Evolutionary conservation across 2,797 vertebrate genomes (phyloP), one percentile per base, ranked within the genome.

Genomic region (Buphagus erythrorhynchus): DNA sequence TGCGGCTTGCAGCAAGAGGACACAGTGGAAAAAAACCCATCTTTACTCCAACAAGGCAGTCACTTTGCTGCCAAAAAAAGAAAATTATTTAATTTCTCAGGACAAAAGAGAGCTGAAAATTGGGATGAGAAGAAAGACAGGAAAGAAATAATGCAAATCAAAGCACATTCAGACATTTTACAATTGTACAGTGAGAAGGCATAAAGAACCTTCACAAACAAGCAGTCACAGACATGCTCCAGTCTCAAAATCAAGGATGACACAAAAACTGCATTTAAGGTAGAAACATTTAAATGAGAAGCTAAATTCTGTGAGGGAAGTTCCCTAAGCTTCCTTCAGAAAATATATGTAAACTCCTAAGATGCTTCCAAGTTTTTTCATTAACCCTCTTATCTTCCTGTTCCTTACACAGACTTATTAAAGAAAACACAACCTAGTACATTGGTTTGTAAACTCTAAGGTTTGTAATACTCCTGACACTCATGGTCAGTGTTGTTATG

Each of bases 101-200:
- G 81, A 92, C 76, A 88, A 96, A 95, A 93, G 92, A 12, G 48
- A 87, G 54, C 54, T 92, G 72, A 85, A 95, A 88, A 90, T 93
- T 67, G 42, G 86, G 76, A 86, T 86, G 78, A 48, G 74, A 94
- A 93, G 35, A 88, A 77, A 95, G 80, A 61, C 74, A 77, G 54
- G 86, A 83, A 76, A 83, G 79, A 88, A 96, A 86, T 86, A 95
- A 93, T 38, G 43, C 40, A 90, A 95, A 82, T 77, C 51, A 92
- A 95, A 93, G 92, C 77, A 51, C 48, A 93, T 78, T 73, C 36
- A 79, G 73, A 52, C 28, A 43, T 90, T 97, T 95, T 88, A 82
- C 69, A 94, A 78, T 88, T 21, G 3, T 75, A 46, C 80, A 82
- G 80, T 72, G 68, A 68, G 55, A 85, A 94, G 68, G 54, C 33